Base-by-base conservation (phyloP, 2,797 vertebrate genomes). In the Schizothorax lantsangensis region DNA sequence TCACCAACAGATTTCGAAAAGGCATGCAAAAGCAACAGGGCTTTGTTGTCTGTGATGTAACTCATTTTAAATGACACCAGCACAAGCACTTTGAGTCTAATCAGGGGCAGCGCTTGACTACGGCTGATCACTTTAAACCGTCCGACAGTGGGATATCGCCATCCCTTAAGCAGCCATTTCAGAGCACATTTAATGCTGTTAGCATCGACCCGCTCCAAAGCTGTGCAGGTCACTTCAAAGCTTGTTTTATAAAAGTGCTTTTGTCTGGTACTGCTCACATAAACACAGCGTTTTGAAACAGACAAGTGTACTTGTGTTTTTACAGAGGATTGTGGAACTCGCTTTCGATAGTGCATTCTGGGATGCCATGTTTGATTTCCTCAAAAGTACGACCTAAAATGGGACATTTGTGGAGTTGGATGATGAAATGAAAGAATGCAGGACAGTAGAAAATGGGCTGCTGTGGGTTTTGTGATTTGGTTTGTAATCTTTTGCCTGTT, bases 261-360 rank as follows among this genome's bases (percentile, higher is more conserved):
- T 85, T 85, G 75, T 85, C 62, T 84, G 74, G 23, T 40, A 79
- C 62, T 62, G 68, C 68, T 74, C 84, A 33, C 75, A 85, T 69
- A 69, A 57, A 85, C 52, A 49, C 78, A 38, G 10, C 6, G 23
- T 81, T 71, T 49, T 49, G 19, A 81, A 74, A 81, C 78, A 80
- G 84, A 71, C 49, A 57, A 72, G 77, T 59, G 84, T 12, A 80
- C 36, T 38, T 33, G 10, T 38, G 47, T 15, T 74, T 45, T 21
- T 71, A 23, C 72, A 71, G 19, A 71, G 21, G 33, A 82, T 71
- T 75, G 26, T 47, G 26, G 10, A 59, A 83, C 23, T 83, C 21
- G 0, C 15, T 52, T 54, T 54, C 17, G 17, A 59, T 79, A 62
- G 10, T 81, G 23, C 23, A 38, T 47, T 26, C 43, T 49, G 49